These are phyloP conservation scores for Eristalis arbustorum DNA, from an alignment of 2,888 invertebrate genomes.

Conservation along the genomic window DNA sequence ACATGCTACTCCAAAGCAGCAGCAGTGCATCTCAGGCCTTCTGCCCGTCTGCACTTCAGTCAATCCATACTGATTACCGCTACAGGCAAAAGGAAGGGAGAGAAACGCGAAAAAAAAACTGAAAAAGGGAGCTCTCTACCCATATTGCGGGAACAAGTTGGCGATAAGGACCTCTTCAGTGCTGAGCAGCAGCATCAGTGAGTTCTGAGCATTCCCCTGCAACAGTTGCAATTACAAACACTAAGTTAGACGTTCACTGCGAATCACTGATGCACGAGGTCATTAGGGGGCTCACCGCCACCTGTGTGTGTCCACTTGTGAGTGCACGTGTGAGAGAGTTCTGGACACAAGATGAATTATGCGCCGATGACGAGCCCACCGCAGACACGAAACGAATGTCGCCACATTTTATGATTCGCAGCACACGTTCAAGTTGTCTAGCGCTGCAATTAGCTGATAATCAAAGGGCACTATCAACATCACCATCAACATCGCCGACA, in stretches of 20 bases:
- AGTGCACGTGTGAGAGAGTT: slow-evolving; percentile 39
- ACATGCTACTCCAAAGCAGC: slow-evolving; percentile 1
- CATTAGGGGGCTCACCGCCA: slow-evolving; percentile 62
- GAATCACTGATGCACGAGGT: slow-evolving; percentile 68
- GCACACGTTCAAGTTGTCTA: slow-evolving; percentile 53
- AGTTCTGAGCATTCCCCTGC: slow-evolving; percentile 16
- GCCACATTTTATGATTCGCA: slow-evolving; percentile 64
- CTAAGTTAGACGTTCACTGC: slow-evolving; percentile 38
- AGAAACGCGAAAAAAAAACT: not conserved
- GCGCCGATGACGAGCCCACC: slow-evolving; percentile 6
- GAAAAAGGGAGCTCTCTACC: slow-evolving; percentile 28
- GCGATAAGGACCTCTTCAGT: slow-evolving; percentile 50
- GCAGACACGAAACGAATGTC: slow-evolving; percentile 45
- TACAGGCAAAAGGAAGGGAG: slow-evolving; percentile 7
- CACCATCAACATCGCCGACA: slow-evolving; percentile 41
- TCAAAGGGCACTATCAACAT: slow-evolving; percentile 66
- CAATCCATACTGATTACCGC: slow-evolving; percentile 32
- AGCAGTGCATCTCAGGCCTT: slow-evolving; percentile 9
- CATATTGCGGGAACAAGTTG: slow-evolving; percentile 33
- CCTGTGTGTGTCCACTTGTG: slow-evolving; percentile 31
- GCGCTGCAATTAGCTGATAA: slow-evolving; percentile 68
- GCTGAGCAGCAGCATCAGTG: slow-evolving; percentile 6
- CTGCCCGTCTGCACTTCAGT: slow-evolving; percentile 16
- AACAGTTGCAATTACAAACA: slow-evolving; percentile 46
- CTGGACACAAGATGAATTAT: slow-evolving; percentile 26